Conservation (phyloP, 2,888 invertebrate genomes). For the Drosophila neotestacea region DNA sequence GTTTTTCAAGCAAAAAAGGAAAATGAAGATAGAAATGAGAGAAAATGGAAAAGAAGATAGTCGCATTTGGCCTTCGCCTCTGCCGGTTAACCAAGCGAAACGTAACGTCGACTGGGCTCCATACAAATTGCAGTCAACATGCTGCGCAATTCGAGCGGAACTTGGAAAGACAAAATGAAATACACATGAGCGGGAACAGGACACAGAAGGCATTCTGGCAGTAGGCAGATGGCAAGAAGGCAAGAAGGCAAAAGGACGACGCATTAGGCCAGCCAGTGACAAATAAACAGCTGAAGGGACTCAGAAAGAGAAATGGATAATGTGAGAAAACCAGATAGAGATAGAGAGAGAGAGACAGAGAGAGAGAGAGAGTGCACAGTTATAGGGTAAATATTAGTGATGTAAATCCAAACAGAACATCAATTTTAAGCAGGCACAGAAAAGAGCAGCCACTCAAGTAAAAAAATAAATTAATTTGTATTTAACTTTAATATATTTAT, state of each 20-base stretch:
- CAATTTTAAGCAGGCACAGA: too few relatives aligned
- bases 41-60: slow-evolving; percentile 3
- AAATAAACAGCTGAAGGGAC: slow-evolving; percentile 67
- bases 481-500: too few relatives aligned
- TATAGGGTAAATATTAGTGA: not conserved
- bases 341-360: not conserved
- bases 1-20: slow-evolving; percentile 31
- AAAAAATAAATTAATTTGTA: too few relatives aligned
- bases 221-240: slow-evolving; percentile 15
- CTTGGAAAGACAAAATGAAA: slow-evolving; percentile 74
- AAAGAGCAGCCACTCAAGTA: too few relatives aligned
- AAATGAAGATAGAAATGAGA: slow-evolving; percentile 1
- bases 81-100: slow-evolving; percentile 69
- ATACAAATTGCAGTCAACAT: slow-evolving; percentile 80
- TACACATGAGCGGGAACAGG: slow-evolving; percentile 68
- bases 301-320: not conserved
- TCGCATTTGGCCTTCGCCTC: slow-evolving; percentile 64
- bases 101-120: slow-evolving; percentile 65
- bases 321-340: not conserved
- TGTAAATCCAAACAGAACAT: too few relatives aligned
- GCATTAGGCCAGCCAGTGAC: slow-evolving; percentile 75
- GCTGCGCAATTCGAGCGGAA: slow-evolving; percentile 76
- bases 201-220: slow-evolving; percentile 43
- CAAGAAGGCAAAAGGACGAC: slow-evolving; percentile 39
- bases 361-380: not conserved